A percentile compares a stretch with the other conserved stretches of the same genome.
phyloP scores from a whole-genome alignment of 2,113 vertebrate species.

The Coryphaenoides rupestris region DNA sequence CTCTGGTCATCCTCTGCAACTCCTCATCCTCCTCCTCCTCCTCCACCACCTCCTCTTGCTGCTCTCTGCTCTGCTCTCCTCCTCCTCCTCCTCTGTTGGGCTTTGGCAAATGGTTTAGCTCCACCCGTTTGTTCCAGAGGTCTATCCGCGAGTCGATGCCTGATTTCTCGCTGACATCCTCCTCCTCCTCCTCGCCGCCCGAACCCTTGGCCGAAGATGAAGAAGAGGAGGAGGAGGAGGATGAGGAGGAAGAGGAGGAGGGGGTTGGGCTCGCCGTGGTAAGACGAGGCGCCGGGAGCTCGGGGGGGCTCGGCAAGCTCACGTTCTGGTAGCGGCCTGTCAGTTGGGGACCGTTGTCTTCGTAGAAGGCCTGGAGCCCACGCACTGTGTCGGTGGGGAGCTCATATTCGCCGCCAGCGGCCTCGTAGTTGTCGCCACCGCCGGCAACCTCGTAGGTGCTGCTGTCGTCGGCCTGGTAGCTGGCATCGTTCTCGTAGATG shows the following conservation, averaged over 20 bases:
- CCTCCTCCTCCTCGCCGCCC: not conserved
- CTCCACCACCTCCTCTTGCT: not conserved
- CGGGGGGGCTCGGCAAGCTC: not conserved
- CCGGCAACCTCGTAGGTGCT: not conserved
- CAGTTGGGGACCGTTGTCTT: not conserved
- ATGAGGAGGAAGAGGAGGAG: not conserved
- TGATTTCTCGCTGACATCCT: not conserved
- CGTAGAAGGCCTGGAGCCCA: no score
- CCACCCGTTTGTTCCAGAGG: not conserved
- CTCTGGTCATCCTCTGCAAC: not conserved
- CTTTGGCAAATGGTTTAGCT: not conserved
- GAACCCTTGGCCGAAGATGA: no score
- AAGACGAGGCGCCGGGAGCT: not conserved
- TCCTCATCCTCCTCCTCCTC: not conserved
- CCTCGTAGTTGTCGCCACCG: no score
- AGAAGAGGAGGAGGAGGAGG: not conserved
- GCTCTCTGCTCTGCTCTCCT: not conserved
- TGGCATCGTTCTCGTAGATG: not conserved
- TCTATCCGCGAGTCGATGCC: not conserved
- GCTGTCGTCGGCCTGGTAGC: not conserved
- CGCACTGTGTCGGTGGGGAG: not conserved
- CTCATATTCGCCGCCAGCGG: not conserved
- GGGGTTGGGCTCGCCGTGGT: not conserved
- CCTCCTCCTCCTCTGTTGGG: not conserved
- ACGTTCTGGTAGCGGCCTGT: not conserved